Conservation (phyloP, 2,888 invertebrate species). For the Litoditis marina region DNA sequence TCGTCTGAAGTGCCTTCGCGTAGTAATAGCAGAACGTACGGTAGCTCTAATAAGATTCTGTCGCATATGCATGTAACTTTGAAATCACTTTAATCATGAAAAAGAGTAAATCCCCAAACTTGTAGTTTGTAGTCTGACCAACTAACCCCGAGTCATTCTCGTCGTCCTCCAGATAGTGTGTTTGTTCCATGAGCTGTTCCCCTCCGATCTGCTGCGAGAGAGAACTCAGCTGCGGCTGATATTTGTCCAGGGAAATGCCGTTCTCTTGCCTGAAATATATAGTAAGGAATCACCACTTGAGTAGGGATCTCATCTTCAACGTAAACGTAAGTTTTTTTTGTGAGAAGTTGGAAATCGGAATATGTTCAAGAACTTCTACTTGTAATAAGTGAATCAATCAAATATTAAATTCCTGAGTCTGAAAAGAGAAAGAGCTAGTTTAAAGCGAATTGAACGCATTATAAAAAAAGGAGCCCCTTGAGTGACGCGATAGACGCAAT, state of each 20-base stretch:
- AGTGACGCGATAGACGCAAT: too few species aligned
- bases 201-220: constrained; percentile 27
- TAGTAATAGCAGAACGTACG: neutral
- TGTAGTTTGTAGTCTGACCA: too few species aligned
- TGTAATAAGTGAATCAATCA: too few species aligned
- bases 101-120: neutral
- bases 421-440: too few species aligned
- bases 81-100: neutral
- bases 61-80: neutral
- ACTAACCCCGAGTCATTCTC: constrained; percentile 16
- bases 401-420: too few species aligned
- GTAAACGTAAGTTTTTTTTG: neutral
- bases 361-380: too few species aligned
- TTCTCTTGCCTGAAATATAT: constrained; percentile 22
- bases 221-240: constrained; percentile 24
- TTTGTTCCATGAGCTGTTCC: constrained; percentile 22
- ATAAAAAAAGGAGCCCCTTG: too few species aligned
- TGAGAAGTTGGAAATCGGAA: too few species aligned
- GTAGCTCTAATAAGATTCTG: neutral
- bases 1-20: too few species aligned
- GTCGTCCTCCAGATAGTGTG: constrained; percentile 23
- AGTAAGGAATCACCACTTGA: neutral
- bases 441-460: too few species aligned
- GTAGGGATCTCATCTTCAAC: neutral
- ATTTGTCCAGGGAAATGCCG: constrained; percentile 34